These are phyloP conservation scores for Acleris holmiana DNA, from an alignment of 2,888 invertebrate genomes.

Conservation along the genomic window DNA sequence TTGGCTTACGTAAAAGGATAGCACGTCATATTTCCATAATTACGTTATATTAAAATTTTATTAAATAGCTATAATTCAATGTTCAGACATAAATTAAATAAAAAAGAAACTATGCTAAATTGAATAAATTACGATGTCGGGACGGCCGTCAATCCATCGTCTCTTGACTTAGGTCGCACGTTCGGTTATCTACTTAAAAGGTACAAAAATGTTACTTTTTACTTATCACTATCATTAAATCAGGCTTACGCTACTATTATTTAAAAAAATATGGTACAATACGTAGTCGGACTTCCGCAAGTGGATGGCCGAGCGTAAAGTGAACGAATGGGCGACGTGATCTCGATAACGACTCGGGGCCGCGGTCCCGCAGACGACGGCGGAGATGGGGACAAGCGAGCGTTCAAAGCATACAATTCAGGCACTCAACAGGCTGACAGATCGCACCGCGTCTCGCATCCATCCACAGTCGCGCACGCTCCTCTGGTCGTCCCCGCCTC, in stretches of 20 bases:
- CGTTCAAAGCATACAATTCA: slow-evolving; percentile 58
- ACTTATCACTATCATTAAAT: slow-evolving; percentile 79
- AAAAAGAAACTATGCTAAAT: slow-evolving; percentile 75
- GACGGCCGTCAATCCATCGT: slow-evolving; percentile 83
- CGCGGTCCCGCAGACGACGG: slow-evolving; percentile 73
- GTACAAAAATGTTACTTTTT: slow-evolving; percentile 80
- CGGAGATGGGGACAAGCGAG: slow-evolving; percentile 83
- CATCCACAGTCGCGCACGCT: slow-evolving; percentile 76
- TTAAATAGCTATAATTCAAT: slow-evolving; percentile 76
- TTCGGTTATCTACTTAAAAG: slow-evolving; percentile 83
- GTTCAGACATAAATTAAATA: slow-evolving; percentile 75
- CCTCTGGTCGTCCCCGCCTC: slow-evolving; percentile 80
- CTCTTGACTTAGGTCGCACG: slow-evolving; percentile 83
- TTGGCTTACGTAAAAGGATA: slow-evolving; percentile 63
- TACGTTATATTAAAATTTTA: slow-evolving; percentile 71
- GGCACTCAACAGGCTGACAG: slow-evolving; percentile 57
- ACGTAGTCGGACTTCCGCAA: slow-evolving; percentile 68
- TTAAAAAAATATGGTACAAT: slow-evolving; percentile 81
- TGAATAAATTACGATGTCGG: slow-evolving; percentile 84
- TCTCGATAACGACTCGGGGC: slow-evolving; percentile 80
- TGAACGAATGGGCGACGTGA: slow-evolving; percentile 81
- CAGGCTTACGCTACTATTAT: slow-evolving; percentile 71
- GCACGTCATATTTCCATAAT: slow-evolving; percentile 64
- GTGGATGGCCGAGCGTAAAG: slow-evolving; percentile 75
- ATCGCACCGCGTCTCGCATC: slow-evolving; percentile 61